phyloP scores from a whole-genome alignment of 2,888 invertebrate genomes.

The Campoplex nolae region DNA sequence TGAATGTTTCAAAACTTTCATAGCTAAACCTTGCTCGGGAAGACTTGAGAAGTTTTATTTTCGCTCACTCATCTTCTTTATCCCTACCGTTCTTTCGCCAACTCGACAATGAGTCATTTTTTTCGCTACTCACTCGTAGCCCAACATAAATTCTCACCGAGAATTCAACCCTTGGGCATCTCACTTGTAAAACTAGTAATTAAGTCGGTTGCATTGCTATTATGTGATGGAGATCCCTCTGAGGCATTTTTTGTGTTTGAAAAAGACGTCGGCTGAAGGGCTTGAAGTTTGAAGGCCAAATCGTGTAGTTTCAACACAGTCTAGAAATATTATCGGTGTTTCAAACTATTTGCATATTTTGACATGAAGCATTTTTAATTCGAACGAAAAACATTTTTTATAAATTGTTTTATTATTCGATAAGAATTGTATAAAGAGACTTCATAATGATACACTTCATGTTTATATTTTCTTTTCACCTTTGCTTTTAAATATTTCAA shows the following conservation, averaged over 20 bases:
- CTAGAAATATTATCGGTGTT: not conserved
- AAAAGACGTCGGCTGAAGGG: not conserved
- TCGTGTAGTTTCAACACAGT: not conserved
- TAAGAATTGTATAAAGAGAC: not conserved
- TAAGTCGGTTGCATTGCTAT: constrained; percentile 48
- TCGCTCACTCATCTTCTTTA: constrained; percentile 31
- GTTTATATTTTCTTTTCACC: constrained; percentile 8
- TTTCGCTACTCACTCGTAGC: constrained; percentile 42
- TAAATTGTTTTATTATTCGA: not conserved
- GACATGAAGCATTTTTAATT: not conserved
- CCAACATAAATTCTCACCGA: constrained; percentile 30
- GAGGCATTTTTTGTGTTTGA: not conserved
- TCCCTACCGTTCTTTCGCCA: not conserved
- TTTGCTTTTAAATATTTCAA: constrained; percentile 5
- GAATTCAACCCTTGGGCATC: constrained; percentile 30
- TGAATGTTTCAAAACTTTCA: constrained; percentile 35
- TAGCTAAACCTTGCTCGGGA: constrained; percentile 47
- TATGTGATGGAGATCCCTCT: constrained; percentile 22
- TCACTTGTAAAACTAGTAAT: constrained; percentile 64
- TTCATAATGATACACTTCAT: not conserved
- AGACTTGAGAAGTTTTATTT: constrained; percentile 39
- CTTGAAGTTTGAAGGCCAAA: not conserved
- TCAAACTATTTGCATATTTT: not conserved
- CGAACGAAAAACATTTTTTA: not conserved
- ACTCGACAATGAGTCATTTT: constrained; percentile 48